A percentile compares a stretch with the other conserved stretches of the same genome.
phyloP scores from a whole-genome alignment of 2,888 invertebrate species.

The Ophioninae sp. region DNA sequence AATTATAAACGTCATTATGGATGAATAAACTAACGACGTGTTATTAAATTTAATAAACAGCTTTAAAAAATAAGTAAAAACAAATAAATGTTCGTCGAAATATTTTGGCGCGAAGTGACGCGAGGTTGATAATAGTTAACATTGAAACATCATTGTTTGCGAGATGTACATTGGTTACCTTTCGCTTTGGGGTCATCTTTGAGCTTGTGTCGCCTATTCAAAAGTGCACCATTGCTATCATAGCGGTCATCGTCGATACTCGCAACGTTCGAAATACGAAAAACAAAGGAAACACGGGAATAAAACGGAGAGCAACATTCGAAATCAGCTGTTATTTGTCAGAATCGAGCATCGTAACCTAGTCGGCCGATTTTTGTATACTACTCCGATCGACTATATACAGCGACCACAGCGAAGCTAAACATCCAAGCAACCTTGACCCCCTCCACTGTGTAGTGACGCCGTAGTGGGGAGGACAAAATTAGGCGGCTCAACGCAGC shows the following conservation, averaged over 20 bases:
- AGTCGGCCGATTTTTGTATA: conserved; percentile 19
- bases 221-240: conserved; percentile 55
- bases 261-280: conserved; percentile 29
- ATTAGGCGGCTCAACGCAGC: background rate
- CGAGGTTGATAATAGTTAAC: background rate
- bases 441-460: background rate
- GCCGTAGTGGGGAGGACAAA: background rate
- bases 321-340: conserved; percentile 62
- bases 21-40: too few relatives aligned
- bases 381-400: background rate
- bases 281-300: conserved; percentile 1
- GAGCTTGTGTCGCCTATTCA: conserved; percentile 55
- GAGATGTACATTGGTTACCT: conserved; percentile 68
- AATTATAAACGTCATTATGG: too few relatives aligned
- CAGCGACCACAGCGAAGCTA: background rate
- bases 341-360: conserved; percentile 45
- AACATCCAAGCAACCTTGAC: conserved; percentile 3
- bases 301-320: conserved; percentile 49
- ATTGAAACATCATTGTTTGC: conserved; percentile 14
- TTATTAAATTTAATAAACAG: background rate
- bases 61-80: background rate
- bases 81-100: background rate
- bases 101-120: background rate
- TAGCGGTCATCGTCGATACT: conserved; percentile 24
- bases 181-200: conserved; percentile 79